phyloP scores from a whole-genome alignment of 2,797 vertebrate genomes.

The Enteromius paludinosus region DNA sequence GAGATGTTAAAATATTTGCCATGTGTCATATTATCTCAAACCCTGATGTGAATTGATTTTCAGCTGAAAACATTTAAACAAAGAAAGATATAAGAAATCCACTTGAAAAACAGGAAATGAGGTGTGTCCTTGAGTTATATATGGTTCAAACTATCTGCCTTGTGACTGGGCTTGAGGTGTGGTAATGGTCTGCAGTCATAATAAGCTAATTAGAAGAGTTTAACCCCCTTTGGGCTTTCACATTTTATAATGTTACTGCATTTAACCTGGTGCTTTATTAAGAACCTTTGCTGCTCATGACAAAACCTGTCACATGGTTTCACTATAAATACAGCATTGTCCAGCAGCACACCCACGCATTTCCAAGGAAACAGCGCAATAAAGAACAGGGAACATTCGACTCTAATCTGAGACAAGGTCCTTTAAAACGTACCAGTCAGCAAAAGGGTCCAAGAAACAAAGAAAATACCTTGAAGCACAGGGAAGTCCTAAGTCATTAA shows the following conservation, averaged over 20 bases:
- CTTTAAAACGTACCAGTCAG: constrained; percentile 24
- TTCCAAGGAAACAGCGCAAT: constrained; percentile 1
- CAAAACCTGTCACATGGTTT: constrained; percentile 21
- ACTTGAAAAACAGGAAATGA: not conserved
- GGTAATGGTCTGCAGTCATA: constrained; percentile 20
- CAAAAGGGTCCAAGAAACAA: constrained; percentile 23
- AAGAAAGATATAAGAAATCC: constrained; percentile 12
- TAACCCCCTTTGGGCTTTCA: not conserved
- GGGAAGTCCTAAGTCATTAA: constrained; percentile 19
- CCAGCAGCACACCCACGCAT: not conserved
- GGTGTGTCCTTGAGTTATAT: constrained; percentile 3
- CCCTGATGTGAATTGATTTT: not conserved
- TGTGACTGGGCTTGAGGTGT: constrained; percentile 2
- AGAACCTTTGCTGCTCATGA: not conserved
- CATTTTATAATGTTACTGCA: not conserved
- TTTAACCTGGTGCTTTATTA: not conserved
- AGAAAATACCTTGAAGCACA: constrained; percentile 30
- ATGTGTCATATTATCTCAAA: constrained; percentile 2
- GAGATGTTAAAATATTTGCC: not conserved
- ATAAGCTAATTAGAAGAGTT: constrained; percentile 26
- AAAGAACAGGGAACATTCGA: not conserved
- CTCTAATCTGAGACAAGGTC: not conserved
- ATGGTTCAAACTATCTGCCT: constrained; percentile 1
- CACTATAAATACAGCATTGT: constrained; percentile 11
- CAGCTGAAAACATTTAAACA: not conserved